Evolutionary conservation across 2,113 vertebrate species (phyloP).

Genomic region (Tenebrosternarchus preto): DNA sequence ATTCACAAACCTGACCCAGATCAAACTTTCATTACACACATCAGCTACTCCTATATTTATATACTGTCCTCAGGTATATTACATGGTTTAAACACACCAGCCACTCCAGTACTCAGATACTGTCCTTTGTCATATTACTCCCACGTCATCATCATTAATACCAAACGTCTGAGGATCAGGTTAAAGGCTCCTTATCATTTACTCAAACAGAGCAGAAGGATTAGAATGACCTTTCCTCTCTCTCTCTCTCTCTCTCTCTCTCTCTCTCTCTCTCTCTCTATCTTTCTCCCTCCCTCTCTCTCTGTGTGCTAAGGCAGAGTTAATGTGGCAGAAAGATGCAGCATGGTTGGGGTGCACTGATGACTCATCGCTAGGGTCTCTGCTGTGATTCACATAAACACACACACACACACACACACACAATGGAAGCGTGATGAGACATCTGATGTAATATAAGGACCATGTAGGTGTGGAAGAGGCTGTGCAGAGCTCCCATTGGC

Average conservation of each 20-base stretch:
- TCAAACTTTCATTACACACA: constrained; percentile 13
- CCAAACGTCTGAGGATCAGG: not conserved
- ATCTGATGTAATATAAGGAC: constrained; percentile 11
- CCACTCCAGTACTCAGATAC: not conserved
- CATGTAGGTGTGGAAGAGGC: not conserved
- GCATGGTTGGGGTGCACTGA: constrained; percentile 24
- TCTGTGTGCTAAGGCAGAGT: constrained; percentile 32
- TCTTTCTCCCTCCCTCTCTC: constrained; percentile 20
- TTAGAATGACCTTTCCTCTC: not conserved
- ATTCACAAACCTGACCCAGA: constrained; percentile 32
- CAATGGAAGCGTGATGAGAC: no score
- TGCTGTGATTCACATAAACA: constrained; percentile 28
- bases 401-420: constrained; percentile 1
- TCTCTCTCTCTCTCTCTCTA: constrained; percentile 10
- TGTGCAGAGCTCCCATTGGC: not conserved
- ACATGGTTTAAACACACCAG: not conserved
- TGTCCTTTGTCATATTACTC: not conserved
- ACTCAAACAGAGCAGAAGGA: not conserved
- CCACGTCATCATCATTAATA: not conserved
- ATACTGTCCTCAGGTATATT: not conserved
- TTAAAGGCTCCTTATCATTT: not conserved
- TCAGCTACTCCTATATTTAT: not conserved
- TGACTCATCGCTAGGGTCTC: constrained; percentile 48
- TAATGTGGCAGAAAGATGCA: constrained; percentile 51
- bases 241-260: not conserved